Percentiles rank a stretch among this genome's conserved stretches.
These are phyloP conservation scores for Melangyna quadrimaculata DNA, from an alignment of 2,888 invertebrate genomes.

Conservation along the genomic window DNA sequence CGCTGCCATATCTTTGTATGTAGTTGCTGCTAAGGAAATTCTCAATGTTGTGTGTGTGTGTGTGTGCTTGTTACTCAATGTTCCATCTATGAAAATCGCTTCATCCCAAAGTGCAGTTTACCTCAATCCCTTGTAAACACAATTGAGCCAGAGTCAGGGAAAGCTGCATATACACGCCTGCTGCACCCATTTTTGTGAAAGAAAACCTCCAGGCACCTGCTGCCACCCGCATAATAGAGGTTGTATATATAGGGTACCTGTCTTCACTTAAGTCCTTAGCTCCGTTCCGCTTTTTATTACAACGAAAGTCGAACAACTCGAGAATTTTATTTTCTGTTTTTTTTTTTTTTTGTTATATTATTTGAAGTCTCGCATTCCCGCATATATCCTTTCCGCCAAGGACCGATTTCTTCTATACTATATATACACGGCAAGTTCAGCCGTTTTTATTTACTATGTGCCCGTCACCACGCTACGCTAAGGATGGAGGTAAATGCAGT, in stretches of 20 bases:
- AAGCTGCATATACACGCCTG: neutral
- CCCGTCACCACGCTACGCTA: neutral
- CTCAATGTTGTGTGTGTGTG: neutral
- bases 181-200: slow-evolving; percentile 12
- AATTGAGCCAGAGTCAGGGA: slow-evolving; percentile 38
- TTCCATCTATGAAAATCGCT: slow-evolving; percentile 56
- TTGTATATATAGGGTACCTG: slow-evolving; percentile 33
- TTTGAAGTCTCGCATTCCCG: slow-evolving; percentile 21
- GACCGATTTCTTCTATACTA: slow-evolving; percentile 1
- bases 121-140: slow-evolving; percentile 70
- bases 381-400: neutral
- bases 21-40: neutral
- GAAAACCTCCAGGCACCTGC: slow-evolving; percentile 14
- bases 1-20: neutral
- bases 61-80: slow-evolving; percentile 50
- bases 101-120: slow-evolving; percentile 67
- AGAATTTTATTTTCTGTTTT: slow-evolving; percentile 57
- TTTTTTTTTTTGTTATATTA: neutral
- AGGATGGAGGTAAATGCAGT: slow-evolving; percentile 42
- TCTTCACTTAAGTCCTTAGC: slow-evolving; percentile 68
- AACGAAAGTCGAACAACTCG: slow-evolving; percentile 69
- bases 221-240: slow-evolving; percentile 1
- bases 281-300: slow-evolving; percentile 57
- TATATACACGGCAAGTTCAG: slow-evolving; percentile 6
- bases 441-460: neutral